These are phyloP conservation scores for Bovichtus variegatus DNA, from an alignment of 2,797 vertebrate genomes.

Conservation along the genomic window DNA sequence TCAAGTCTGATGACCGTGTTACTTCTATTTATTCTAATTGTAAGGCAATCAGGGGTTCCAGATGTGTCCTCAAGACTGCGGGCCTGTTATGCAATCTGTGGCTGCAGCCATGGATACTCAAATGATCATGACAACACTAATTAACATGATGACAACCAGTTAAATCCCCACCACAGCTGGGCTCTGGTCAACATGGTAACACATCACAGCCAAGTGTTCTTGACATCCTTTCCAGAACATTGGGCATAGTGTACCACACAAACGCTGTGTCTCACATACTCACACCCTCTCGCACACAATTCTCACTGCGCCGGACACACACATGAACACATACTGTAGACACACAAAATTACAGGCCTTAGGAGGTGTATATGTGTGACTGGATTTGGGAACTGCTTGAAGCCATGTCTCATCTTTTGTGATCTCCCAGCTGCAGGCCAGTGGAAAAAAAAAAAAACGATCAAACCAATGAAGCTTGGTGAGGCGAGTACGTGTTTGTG, in stretches of 20 bases:
- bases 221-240: constrained; percentile 73
- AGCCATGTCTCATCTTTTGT: constrained; percentile 69
- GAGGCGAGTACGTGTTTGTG: constrained; percentile 32
- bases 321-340: constrained; percentile 17
- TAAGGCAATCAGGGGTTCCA: constrained; percentile 71
- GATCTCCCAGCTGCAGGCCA: constrained; percentile 68
- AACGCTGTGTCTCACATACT: constrained; percentile 28
- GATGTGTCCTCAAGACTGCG: constrained; percentile 73
- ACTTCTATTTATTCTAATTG: constrained; percentile 74
- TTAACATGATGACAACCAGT: constrained; percentile 78
- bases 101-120: constrained; percentile 54
- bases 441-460: constrained; percentile 51
- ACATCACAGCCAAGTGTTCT: constrained; percentile 73
- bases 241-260: constrained; percentile 54
- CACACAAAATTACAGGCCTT: constrained; percentile 36
- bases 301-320: constrained; percentile 8
- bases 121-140: constrained; percentile 78
- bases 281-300: neutral
- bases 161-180: constrained; percentile 74
- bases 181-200: constrained; percentile 72
- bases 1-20: constrained; percentile 51
- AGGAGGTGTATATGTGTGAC: constrained; percentile 59
- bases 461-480: constrained; percentile 60
- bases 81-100: constrained; percentile 66
- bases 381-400: constrained; percentile 66